Evolutionary conservation across 2,888 invertebrate species (phyloP).

Genomic region (Zygaena filipendulae): DNA sequence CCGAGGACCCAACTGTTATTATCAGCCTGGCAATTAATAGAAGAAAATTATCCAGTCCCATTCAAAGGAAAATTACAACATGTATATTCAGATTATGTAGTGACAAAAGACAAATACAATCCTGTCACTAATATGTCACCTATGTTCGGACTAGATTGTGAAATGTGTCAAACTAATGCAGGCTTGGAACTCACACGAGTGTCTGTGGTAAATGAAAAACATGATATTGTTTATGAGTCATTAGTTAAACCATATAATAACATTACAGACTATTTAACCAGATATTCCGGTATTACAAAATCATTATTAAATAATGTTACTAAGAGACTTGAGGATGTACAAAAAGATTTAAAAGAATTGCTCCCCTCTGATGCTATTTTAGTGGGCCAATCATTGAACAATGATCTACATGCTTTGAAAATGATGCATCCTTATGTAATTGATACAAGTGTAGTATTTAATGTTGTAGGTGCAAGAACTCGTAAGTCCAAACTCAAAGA

Average conservation of each 20-base stretch:
- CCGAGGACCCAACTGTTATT: constrained; percentile 83
- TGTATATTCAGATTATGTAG: constrained; percentile 73
- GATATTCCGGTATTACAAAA: constrained; percentile 84
- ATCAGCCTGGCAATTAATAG: constrained; percentile 86
- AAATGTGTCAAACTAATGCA: constrained; percentile 85
- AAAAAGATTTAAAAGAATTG: constrained; percentile 74
- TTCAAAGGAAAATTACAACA: constrained; percentile 71
- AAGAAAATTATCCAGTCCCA: constrained; percentile 89
- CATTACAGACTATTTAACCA: constrained; percentile 89
- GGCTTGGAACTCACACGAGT: constrained; percentile 87
- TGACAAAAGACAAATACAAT: constrained; percentile 80
- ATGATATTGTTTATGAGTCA: constrained; percentile 82
- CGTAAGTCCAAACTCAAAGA: constrained; percentile 86
- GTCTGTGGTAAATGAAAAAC: constrained; percentile 87
- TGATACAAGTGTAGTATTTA: constrained; percentile 91
- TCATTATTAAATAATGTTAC: constrained; percentile 77
- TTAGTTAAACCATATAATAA: constrained; percentile 86
- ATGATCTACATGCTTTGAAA: constrained; percentile 90
- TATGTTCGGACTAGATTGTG: constrained; percentile 94
- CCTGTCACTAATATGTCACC: constrained; percentile 84
- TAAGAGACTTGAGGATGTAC: constrained; percentile 84
- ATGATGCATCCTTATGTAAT: constrained; percentile 99
- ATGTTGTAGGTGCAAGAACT: constrained; percentile 80
- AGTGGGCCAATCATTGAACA: constrained; percentile 94
- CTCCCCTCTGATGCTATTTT: constrained; percentile 93